Percentiles rank a stretch among this genome's conserved stretches.
Evolutionary conservation across 2,888 invertebrate genomes (phyloP).

Genomic region (Diachrysia chrysitis): DNA sequence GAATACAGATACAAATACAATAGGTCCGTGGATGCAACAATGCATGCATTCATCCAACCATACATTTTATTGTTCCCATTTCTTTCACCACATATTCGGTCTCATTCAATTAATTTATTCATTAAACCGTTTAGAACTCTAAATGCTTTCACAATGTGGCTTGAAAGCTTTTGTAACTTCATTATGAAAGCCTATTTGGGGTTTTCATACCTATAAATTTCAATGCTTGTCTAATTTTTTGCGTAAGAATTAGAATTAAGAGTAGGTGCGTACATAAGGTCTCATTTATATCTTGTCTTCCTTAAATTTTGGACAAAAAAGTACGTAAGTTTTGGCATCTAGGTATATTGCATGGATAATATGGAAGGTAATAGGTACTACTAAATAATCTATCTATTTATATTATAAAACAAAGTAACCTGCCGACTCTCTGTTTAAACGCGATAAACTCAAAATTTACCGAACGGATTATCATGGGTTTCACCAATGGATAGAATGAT

Average conservation of each 20-base stretch:
- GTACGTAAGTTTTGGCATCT: too few species aligned
- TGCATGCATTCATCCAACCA: conserved; percentile 72
- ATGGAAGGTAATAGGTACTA: too few species aligned
- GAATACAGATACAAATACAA: conserved; percentile 64
- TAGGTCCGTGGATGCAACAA: conserved; percentile 72
- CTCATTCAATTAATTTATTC: conserved; percentile 63
- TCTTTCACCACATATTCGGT: conserved; percentile 58
- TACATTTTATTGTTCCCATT: conserved; percentile 58
- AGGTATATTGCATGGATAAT: too few species aligned
- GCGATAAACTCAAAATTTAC: too few species aligned
- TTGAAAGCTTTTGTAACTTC: conserved; percentile 27
- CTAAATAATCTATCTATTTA: too few species aligned
- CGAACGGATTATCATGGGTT: too few species aligned
- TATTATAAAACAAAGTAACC: too few species aligned
- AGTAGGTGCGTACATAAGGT: too few species aligned
- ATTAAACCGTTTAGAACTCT: conserved; percentile 27
- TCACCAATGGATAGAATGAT: too few species aligned
- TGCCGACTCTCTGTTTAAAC: too few species aligned
- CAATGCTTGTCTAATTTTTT: conserved; percentile 15
- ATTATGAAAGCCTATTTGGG: conserved; percentile 24
- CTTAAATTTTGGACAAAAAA: too few species aligned
- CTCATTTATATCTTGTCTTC: too few species aligned
- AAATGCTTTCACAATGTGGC: conserved; percentile 50
- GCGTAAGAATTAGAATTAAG: background rate
- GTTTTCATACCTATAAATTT: conserved; percentile 17